These are phyloP conservation scores for Zapus hudsonius DNA, from an alignment of 2,113 vertebrate species.

Conservation along the genomic window DNA sequence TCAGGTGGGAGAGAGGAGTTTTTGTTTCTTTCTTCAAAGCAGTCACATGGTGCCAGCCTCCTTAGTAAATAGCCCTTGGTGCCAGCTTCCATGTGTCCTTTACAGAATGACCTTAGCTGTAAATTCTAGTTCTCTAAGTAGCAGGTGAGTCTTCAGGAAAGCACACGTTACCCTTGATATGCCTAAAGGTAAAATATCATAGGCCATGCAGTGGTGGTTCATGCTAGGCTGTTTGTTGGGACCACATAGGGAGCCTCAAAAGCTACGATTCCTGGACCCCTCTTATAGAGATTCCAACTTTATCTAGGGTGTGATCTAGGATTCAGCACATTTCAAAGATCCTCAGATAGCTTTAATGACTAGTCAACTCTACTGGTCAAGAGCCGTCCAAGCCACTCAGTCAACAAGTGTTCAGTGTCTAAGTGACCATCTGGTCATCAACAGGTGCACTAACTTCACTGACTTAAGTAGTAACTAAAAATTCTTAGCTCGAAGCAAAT, in stretches of 20 bases:
- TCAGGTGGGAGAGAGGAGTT: too few relatives aligned
- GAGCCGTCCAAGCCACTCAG: neutral
- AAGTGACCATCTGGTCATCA: neutral
- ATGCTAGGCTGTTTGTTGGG: neutral
- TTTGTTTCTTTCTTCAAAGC: slow-evolving; percentile 23
- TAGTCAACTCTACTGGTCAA: neutral
- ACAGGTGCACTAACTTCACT: neutral
- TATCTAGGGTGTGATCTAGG: neutral
- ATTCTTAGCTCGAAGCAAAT: neutral
- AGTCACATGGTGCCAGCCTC: slow-evolving; percentile 21
- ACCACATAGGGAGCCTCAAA: neutral
- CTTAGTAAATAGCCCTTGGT: neutral
- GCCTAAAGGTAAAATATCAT: neutral
- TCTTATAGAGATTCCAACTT: neutral
- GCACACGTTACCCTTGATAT: neutral
- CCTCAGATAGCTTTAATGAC: neutral
- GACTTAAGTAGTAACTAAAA: slow-evolving; percentile 41
- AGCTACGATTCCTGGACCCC: neutral
- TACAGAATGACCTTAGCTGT: neutral
- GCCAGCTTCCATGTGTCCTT: slow-evolving; percentile 10
- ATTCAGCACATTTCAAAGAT: neutral
- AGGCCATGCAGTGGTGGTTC: neutral
- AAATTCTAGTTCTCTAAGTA: slow-evolving; percentile 1
- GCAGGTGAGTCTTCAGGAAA: neutral
- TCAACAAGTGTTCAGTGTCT: neutral